Percentiles rank a stretch among this genome's conserved stretches.
Conservation (phyloP, 2,797 vertebrate genomes). For the Micromesistius poutassou region DNA sequence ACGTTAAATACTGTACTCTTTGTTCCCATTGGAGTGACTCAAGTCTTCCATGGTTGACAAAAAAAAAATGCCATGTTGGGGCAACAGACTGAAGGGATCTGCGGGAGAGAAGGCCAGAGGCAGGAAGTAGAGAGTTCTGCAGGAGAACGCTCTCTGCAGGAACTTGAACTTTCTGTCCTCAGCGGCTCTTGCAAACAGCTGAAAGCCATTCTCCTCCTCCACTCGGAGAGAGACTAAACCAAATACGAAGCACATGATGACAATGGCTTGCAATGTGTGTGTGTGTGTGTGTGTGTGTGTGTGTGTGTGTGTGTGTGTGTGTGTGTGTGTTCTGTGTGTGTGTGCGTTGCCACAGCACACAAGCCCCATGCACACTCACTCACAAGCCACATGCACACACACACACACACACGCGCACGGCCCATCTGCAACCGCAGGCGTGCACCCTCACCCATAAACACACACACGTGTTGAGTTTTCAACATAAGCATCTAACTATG, state of each 20-base stretch:
- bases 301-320: conserved; percentile 15
- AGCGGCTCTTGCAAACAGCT: conserved; percentile 56
- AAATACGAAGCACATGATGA: conserved; percentile 49
- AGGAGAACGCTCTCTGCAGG: conserved; percentile 27
- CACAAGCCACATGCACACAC: conserved; percentile 5
- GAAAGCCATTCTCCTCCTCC: conserved; percentile 62
- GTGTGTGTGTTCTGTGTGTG: not conserved
- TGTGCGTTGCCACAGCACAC: conserved; percentile 35
- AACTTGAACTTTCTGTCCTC: conserved; percentile 37
- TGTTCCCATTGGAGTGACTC: conserved; percentile 55
- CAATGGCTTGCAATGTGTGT: conserved; percentile 8
- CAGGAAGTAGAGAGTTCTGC: not conserved
- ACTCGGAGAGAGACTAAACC: conserved; percentile 46
- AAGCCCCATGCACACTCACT: not conserved
- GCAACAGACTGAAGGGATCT: conserved; percentile 10
- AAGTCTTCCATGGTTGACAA: conserved; percentile 41
- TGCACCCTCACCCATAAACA: not conserved
- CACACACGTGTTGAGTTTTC: not conserved
- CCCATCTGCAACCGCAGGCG: conserved; percentile 1
- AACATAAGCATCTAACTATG: not conserved
- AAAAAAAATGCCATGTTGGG: not conserved
- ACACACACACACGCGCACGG: too few species aligned
- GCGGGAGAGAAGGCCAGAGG: conserved; percentile 12
- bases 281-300: not conserved
- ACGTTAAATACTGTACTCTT: not conserved